These are phyloP conservation scores for Puffinus mauretanicus DNA, from an alignment of 2,113 vertebrate species.

Conservation along the genomic window DNA sequence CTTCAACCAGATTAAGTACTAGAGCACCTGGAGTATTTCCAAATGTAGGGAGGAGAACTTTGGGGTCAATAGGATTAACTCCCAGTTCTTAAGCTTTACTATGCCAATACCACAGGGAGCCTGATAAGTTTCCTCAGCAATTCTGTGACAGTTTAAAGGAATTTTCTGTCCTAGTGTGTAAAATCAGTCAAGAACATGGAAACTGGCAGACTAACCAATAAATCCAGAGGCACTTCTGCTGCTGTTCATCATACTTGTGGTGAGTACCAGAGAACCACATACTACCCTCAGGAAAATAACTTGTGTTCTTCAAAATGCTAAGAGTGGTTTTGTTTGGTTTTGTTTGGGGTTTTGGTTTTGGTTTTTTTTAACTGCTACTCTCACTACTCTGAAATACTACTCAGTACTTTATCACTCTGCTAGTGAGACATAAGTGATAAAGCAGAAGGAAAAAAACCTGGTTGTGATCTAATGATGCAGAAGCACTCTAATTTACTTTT, in stretches of 20 bases:
- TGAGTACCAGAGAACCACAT: not conserved
- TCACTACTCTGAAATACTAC: not conserved
- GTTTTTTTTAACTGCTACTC: not conserved
- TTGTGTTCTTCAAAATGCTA: not conserved
- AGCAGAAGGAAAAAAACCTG: not conserved
- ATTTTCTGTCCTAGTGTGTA: not conserved
- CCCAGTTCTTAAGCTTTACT: not conserved
- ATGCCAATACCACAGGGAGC: not conserved
- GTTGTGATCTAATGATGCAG: not conserved
- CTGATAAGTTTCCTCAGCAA: not conserved
- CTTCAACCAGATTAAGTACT: not conserved
- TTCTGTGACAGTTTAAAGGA: not conserved
- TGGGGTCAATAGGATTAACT: not conserved
- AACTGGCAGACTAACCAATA: not conserved
- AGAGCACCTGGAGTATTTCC: not conserved
- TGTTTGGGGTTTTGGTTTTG: too few relatives aligned
- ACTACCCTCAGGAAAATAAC: not conserved
- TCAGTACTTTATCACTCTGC: not conserved
- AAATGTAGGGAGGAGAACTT: not conserved
- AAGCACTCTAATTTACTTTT: not conserved
- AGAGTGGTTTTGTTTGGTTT: not conserved
- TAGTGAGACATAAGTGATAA: not conserved
- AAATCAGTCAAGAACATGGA: not conserved
- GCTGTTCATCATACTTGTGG: not conserved
- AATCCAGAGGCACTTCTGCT: not conserved